Evolutionary conservation across 1,140 invertebrate species (phyloP).

Genomic region (Scaptomyza graminum): DNA sequence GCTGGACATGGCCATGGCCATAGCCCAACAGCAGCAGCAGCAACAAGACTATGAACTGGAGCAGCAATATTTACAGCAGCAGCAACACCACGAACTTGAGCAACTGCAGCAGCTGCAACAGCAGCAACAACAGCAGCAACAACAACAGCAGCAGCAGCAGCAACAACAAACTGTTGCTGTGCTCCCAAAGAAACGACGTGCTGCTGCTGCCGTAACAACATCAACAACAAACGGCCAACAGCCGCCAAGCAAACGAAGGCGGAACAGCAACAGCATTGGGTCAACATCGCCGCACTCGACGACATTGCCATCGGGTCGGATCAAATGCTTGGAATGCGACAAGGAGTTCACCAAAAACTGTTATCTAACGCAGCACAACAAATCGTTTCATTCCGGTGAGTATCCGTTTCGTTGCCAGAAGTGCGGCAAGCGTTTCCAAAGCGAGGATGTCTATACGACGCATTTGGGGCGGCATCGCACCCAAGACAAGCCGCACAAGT

Average conservation of each 20-base stretch:
- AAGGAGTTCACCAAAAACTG: constrained; percentile 94
- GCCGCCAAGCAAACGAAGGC: constrained; percentile 53
- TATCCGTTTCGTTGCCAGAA: constrained; percentile 93
- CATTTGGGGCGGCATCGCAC: constrained; percentile 90
- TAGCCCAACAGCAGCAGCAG: constrained; percentile 53
- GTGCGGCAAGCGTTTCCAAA: constrained; percentile 93
- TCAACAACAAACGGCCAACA: constrained; percentile 8
- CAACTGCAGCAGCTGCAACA: constrained; percentile 19
- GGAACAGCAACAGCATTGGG: constrained; percentile 54
- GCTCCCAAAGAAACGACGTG: constrained; percentile 39
- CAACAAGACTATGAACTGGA: constrained; percentile 44
- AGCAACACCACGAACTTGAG: constrained; percentile 36
- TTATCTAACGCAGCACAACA: constrained; percentile 95
- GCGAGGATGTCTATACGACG: constrained; percentile 87
- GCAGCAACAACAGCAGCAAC: constrained; percentile 27
- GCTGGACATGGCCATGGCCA: constrained; percentile 60
- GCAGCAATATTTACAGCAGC: constrained; percentile 45
- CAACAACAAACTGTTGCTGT: constrained; percentile 19
- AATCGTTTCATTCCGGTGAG: constrained; percentile 93
- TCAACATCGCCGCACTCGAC: constrained; percentile 70
- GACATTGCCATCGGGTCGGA: constrained; percentile 83
- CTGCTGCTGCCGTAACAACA: constrained; percentile 19
- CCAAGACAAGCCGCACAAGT: constrained; percentile 94
- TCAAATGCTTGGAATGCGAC: constrained; percentile 92
- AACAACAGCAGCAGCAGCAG: constrained; percentile 5